These are phyloP conservation scores for Polydrusus pterygomalis DNA, from an alignment of 2,888 invertebrate species.

Conservation along the genomic window DNA sequence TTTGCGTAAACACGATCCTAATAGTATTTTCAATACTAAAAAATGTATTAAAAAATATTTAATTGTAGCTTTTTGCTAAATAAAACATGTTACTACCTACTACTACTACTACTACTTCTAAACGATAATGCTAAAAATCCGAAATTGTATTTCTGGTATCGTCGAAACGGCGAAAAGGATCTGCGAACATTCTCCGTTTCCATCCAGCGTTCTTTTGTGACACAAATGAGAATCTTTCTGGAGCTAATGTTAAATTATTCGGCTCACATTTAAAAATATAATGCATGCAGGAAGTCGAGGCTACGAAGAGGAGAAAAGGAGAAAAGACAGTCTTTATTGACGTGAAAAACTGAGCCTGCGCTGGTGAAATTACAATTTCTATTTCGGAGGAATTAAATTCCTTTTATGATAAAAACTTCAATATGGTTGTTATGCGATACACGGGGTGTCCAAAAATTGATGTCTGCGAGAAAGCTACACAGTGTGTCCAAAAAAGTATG, in stretches of 20 bases:
- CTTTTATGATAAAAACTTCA: too few species aligned
- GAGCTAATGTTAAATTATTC: slow-evolving; percentile 68
- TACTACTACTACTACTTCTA: too few species aligned
- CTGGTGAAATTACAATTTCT: slow-evolving; percentile 52
- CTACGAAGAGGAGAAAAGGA: slow-evolving; percentile 40
- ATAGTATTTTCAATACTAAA: too few species aligned
- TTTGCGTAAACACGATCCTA: too few species aligned
- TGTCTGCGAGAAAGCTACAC: too few species aligned
- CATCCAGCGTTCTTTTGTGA: slow-evolving; percentile 55
- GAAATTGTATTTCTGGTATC: neutral
- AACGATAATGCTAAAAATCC: too few species aligned
- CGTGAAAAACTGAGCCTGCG: slow-evolving; percentile 67
- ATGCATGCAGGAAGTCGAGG: slow-evolving; percentile 65
- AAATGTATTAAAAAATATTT: too few species aligned
- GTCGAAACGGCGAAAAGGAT: neutral
- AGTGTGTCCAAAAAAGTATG: too few species aligned
- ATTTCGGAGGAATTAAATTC: neutral
- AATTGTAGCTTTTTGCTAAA: too few species aligned
- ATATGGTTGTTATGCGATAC: too few species aligned
- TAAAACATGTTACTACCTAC: too few species aligned
- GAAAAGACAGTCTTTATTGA: slow-evolving; percentile 66
- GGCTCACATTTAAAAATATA: slow-evolving; percentile 69
- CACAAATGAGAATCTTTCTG: slow-evolving; percentile 58
- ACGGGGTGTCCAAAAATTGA: too few species aligned
- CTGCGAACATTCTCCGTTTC: slow-evolving; percentile 45